These are phyloP conservation scores for Cantharis nigra DNA, from an alignment of 2,888 invertebrate species.

Conservation along the genomic window DNA sequence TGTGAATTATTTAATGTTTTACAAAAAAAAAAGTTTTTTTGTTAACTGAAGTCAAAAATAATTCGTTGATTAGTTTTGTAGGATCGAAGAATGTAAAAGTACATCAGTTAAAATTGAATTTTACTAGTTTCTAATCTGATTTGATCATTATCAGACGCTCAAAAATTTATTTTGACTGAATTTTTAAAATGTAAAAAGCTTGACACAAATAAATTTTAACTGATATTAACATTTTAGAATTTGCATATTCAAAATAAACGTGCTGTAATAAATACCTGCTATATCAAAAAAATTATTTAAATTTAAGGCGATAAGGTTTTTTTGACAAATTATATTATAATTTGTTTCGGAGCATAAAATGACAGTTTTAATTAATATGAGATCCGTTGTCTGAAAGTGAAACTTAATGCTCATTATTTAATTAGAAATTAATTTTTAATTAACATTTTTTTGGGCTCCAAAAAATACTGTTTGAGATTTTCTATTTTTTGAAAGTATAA, in stretches of 20 bases:
- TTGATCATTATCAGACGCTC: not conserved
- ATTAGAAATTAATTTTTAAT: not conserved
- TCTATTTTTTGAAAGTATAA: conserved; percentile 10
- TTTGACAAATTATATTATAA: not conserved
- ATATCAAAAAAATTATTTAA: not conserved
- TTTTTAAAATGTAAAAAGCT: not conserved
- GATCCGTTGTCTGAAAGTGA: not conserved
- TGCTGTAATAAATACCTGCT: not conserved
- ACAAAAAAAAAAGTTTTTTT: not conserved
- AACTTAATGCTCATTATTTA: not conserved
- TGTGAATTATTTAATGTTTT: not conserved
- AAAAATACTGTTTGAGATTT: not conserved
- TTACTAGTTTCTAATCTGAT: not conserved
- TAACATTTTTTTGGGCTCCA: not conserved
- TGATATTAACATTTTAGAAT: not conserved
- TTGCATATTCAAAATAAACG: not conserved
- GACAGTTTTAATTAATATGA: not conserved
- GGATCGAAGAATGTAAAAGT: not conserved
- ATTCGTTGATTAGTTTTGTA: not conserved
- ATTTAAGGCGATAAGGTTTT: not conserved
- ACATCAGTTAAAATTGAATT: not conserved
- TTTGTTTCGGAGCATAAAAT: not conserved
- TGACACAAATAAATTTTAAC: not conserved
- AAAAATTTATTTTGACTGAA: not conserved
- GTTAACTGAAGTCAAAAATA: not conserved